phyloP scores from a whole-genome alignment of 2,797 vertebrate genomes.

The Tamandua tetradactyla region DNA sequence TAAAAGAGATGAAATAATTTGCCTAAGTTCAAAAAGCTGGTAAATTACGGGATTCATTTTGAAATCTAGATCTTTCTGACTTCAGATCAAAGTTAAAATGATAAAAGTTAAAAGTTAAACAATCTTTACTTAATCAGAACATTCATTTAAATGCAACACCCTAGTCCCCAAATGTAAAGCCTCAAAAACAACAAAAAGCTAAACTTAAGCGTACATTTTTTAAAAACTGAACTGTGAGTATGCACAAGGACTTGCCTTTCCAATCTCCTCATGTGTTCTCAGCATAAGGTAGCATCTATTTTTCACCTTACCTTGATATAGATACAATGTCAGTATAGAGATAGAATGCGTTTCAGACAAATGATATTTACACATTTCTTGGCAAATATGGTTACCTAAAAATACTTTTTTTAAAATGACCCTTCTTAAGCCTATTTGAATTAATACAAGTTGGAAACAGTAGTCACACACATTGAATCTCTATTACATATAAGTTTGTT shows the following conservation, averaged over 20 bases:
- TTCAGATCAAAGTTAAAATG: conserved; percentile 23
- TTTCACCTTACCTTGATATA: background rate
- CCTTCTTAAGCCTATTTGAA: background rate
- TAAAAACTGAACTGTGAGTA: accelerated
- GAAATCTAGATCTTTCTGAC: conserved; percentile 40
- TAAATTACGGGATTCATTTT: conserved; percentile 11
- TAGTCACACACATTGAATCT: background rate
- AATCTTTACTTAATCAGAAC: background rate
- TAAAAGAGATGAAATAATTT: conserved; percentile 39
- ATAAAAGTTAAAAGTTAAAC: background rate
- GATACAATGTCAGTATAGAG: background rate
- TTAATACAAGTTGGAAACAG: background rate
- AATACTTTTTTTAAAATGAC: too few species aligned
- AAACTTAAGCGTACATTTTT: accelerated
- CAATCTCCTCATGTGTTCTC: background rate
- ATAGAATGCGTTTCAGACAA: background rate
- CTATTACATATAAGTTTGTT: background rate
- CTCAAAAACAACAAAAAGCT: background rate
- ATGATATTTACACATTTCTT: background rate
- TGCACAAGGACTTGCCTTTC: background rate
- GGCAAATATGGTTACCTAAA: background rate
- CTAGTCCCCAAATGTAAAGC: background rate
- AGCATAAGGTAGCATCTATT: accelerated
- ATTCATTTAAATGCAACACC: background rate
- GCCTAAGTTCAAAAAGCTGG: background rate